Conservation (phyloP, 2,888 invertebrate species). For the Periphyllus acericola region DNA sequence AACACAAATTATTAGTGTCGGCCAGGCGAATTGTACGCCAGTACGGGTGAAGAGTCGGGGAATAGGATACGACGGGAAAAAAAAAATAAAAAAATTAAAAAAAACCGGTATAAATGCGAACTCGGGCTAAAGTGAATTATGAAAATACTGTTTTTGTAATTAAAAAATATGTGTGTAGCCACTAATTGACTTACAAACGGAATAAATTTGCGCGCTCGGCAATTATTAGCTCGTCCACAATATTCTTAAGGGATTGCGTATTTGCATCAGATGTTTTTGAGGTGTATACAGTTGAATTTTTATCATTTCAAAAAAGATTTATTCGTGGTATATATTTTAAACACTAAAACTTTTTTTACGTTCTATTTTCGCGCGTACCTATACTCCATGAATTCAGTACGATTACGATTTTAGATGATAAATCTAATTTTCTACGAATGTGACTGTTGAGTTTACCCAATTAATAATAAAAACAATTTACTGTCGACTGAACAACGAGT, state of each 20-base stretch:
- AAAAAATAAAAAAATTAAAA: not conserved
- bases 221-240: conserved; percentile 37
- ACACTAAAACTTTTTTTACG: not conserved
- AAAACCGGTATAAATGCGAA: conserved; percentile 20
- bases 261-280: conserved; percentile 24
- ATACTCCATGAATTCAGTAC: not conserved
- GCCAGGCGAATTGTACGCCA: conserved; percentile 1
- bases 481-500: not conserved
- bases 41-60: not conserved
- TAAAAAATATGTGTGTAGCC: conserved; percentile 32
- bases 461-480: conserved; percentile 52
- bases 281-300: not conserved
- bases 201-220: conserved; percentile 10
- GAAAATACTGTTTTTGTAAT: conserved; percentile 40
- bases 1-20: conserved; percentile 44
- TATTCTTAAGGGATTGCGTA: conserved; percentile 32
- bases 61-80: too few relatives aligned
- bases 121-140: conserved; percentile 26
- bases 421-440: conserved; percentile 35
- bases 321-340: conserved; percentile 1
- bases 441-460: conserved; percentile 41
- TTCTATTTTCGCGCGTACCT: not conserved
- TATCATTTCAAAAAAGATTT: not conserved
- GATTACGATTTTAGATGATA: conserved; percentile 31
- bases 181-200: conserved; percentile 34